These are phyloP conservation scores for Sphaeridia pumilis DNA, from an alignment of 2,888 invertebrate species.

Conservation along the genomic window DNA sequence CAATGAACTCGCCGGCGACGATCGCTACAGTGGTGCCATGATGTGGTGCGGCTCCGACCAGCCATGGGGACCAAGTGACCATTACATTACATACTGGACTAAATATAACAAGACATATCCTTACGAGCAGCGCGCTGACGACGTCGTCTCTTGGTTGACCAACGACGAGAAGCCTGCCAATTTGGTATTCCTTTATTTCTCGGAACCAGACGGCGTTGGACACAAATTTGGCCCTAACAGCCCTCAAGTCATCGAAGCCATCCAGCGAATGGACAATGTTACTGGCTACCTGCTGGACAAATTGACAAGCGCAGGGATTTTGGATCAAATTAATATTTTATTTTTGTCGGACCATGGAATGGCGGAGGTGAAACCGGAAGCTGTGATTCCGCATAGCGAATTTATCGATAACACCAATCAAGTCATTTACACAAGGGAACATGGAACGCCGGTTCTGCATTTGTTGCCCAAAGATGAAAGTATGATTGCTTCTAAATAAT, in stretches of 20 bases:
- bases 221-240: slow-evolving; percentile 51
- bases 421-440: slow-evolving; percentile 43
- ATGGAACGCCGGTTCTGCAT: slow-evolving; percentile 49
- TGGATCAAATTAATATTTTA: slow-evolving; percentile 50
- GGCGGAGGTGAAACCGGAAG: slow-evolving; percentile 45
- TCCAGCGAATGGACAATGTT: slow-evolving; percentile 39
- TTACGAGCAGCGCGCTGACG: slow-evolving; percentile 46
- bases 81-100: slow-evolving; percentile 23
- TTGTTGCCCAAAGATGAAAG: slow-evolving; percentile 49
- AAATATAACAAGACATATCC: slow-evolving; percentile 2
- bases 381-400: slow-evolving; percentile 47
- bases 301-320: slow-evolving; percentile 44
- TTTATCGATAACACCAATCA: slow-evolving; percentile 39
- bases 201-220: slow-evolving; percentile 54
- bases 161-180: slow-evolving; percentile 50
- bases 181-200: slow-evolving; percentile 55
- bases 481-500: slow-evolving; percentile 32
- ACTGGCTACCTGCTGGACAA: slow-evolving; percentile 47
- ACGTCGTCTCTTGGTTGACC: slow-evolving; percentile 50
- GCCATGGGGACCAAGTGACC: slow-evolving; percentile 43
- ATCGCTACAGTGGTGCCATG: slow-evolving; percentile 50
- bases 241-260: slow-evolving; percentile 37
- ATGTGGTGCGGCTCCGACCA: slow-evolving; percentile 59
- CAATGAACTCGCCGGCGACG: slow-evolving; percentile 46
- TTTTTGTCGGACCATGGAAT: slow-evolving; percentile 67